These are phyloP conservation scores for Cephus runcator DNA, from an alignment of 2,888 invertebrate species.

Conservation along the genomic window DNA sequence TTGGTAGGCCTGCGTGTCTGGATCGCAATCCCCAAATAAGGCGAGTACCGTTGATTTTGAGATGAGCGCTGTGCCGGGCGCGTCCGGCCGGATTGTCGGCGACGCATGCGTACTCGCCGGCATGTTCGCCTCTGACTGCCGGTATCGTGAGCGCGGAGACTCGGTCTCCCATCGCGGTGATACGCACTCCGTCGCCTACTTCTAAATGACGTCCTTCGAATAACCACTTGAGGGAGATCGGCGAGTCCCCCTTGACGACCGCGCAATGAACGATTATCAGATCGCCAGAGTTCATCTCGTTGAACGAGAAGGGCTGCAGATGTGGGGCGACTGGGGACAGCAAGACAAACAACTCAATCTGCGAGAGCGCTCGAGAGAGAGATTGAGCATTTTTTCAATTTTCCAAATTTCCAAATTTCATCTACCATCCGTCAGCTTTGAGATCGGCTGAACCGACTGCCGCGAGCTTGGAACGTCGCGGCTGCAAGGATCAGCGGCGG, in stretches of 20 bases:
- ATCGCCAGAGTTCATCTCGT: conserved; percentile 68
- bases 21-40: too few species aligned
- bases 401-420: too few species aligned
- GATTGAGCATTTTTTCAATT: too few species aligned
- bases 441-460: too few species aligned
- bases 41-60: conserved; percentile 77
- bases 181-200: conserved; percentile 58
- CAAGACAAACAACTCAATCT: not conserved
- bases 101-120: conserved; percentile 81
- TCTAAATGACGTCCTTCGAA: conserved; percentile 62
- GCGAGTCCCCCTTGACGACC: conserved; percentile 71
- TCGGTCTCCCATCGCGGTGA: conserved; percentile 65
- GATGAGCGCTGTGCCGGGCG: conserved; percentile 75
- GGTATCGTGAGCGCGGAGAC: conserved; percentile 74
- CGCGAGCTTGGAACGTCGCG: too few species aligned
- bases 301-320: conserved; percentile 67
- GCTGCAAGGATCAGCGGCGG: too few species aligned
- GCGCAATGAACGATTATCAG: conserved; percentile 72
- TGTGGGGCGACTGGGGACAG: conserved; percentile 62
- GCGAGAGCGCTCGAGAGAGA: too few species aligned
- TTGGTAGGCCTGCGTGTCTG: too few species aligned
- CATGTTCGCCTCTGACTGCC: conserved; percentile 75
- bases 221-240: conserved; percentile 59
- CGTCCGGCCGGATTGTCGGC: conserved; percentile 80
- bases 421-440: too few species aligned